Conservation (phyloP, 2,113 vertebrate species). For the Callorhinus ursinus region DNA sequence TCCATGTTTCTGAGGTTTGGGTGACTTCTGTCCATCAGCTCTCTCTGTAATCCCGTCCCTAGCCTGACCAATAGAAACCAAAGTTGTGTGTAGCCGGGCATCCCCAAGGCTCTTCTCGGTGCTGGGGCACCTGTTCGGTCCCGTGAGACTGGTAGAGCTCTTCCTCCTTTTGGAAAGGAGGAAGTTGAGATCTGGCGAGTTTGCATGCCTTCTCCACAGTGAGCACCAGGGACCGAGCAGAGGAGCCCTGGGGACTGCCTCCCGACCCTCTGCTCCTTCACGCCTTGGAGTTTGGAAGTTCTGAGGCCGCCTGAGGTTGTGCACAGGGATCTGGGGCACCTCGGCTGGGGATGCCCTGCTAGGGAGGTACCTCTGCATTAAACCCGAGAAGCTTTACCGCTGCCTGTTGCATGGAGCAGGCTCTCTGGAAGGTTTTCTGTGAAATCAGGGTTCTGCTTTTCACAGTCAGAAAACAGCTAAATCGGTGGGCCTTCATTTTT, state of each 20-base stretch:
- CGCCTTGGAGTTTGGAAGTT: no score
- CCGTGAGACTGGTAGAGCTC: neutral
- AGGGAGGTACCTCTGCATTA: neutral
- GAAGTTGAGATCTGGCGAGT: neutral
- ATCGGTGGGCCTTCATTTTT: neutral
- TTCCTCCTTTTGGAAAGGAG: neutral
- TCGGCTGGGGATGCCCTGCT: accelerated
- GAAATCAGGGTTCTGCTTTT: neutral
- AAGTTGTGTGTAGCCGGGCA: neutral
- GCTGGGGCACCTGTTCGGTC: neutral
- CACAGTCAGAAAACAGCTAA: neutral
- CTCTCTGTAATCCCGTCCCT: neutral
- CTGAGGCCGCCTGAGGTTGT: neutral
- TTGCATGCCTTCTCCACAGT: neutral
- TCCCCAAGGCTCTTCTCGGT: accelerated
- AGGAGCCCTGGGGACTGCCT: neutral
- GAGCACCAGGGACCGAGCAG: neutral
- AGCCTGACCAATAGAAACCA: no score
- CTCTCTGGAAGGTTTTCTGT: neutral
- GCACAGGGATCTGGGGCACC: accelerated
- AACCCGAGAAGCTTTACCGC: neutral
- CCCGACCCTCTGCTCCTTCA: neutral
- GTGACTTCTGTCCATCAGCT: neutral
- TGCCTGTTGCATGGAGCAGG: neutral
- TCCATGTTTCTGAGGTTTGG: accelerated